Evolutionary conservation across 2,888 invertebrate genomes (phyloP).

Genomic region (Saturnia japonica): DNA sequence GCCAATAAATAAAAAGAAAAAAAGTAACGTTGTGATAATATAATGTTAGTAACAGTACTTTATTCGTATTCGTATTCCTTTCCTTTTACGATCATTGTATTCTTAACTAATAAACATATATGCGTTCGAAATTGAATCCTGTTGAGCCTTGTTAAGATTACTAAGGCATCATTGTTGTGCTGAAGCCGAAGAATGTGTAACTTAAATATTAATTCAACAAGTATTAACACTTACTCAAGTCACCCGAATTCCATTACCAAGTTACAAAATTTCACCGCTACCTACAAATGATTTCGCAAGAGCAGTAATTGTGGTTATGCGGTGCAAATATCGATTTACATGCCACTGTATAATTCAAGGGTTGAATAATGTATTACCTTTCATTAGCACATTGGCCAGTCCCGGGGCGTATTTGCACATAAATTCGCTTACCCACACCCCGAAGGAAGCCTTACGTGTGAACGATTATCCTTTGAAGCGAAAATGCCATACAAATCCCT

Average conservation of each 20-base stretch:
- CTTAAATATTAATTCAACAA: constrained; percentile 1
- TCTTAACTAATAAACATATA: not conserved
- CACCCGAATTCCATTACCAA: constrained; percentile 15
- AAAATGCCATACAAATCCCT: constrained; percentile 49
- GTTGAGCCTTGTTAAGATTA: not conserved
- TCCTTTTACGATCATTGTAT: not conserved
- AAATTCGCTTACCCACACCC: constrained; percentile 77
- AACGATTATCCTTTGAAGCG: constrained; percentile 69
- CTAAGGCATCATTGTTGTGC: not conserved
- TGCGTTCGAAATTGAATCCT: not conserved
- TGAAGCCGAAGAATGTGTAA: not conserved
- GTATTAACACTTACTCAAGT: constrained; percentile 5
- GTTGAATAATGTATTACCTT: constrained; percentile 81
- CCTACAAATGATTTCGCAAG: constrained; percentile 59
- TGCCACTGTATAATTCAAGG: constrained; percentile 80
- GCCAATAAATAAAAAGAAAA: too few relatives aligned
- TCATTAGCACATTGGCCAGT: constrained; percentile 81
- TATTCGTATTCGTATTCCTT: not conserved
- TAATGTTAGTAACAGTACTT: not conserved
- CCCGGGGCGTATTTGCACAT: constrained; percentile 79
- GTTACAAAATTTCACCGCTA: constrained; percentile 49
- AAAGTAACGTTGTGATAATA: constrained; percentile 17
- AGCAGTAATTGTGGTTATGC: constrained; percentile 71
- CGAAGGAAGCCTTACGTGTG: constrained; percentile 69
- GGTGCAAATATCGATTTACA: constrained; percentile 81